phyloP scores from a whole-genome alignment of 64 coral and sea anemone genomes.

The Stylophora pistillata region DNA sequence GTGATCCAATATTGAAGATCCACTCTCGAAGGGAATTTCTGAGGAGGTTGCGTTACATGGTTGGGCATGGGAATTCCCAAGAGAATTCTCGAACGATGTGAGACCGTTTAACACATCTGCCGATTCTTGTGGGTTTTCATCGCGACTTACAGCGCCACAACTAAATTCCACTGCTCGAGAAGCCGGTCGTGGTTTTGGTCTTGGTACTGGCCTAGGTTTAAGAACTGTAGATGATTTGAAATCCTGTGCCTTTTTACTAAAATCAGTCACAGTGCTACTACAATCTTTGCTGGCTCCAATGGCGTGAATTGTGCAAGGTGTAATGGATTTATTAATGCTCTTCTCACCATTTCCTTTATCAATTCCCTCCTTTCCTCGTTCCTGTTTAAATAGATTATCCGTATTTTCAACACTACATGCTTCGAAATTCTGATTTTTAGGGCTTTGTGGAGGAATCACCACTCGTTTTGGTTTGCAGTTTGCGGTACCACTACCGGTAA shows the following conservation, averaged over 20 bases:
- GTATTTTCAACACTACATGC: background rate
- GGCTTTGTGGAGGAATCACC: background rate
- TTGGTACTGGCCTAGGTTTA: conserved; percentile 31
- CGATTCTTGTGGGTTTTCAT: conserved; percentile 20
- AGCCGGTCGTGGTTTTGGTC: conserved; percentile 7
- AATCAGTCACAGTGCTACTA: background rate
- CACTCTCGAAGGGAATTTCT: background rate
- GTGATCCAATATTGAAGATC: conserved; percentile 32
- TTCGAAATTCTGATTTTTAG: conserved; percentile 1
- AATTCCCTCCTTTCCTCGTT: background rate
- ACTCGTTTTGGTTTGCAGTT: conserved; percentile 2
- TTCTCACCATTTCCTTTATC: conserved; percentile 10
- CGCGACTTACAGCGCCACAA: background rate
- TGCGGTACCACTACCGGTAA: conserved; percentile 6
- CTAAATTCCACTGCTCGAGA: conserved; percentile 8
- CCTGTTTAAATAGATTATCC: conserved; percentile 24
- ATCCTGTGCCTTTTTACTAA: background rate
- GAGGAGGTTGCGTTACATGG: conserved; percentile 38
- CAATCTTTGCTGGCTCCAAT: background rate
- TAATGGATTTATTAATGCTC: background rate
- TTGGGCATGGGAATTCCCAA: conserved; percentile 33
- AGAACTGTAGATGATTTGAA: background rate
- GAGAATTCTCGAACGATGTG: background rate
- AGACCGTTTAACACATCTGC: background rate
- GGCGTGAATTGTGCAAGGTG: background rate